phyloP scores from a whole-genome alignment of 2,113 vertebrate species.

The Pomatostomus ruficeps region DNA sequence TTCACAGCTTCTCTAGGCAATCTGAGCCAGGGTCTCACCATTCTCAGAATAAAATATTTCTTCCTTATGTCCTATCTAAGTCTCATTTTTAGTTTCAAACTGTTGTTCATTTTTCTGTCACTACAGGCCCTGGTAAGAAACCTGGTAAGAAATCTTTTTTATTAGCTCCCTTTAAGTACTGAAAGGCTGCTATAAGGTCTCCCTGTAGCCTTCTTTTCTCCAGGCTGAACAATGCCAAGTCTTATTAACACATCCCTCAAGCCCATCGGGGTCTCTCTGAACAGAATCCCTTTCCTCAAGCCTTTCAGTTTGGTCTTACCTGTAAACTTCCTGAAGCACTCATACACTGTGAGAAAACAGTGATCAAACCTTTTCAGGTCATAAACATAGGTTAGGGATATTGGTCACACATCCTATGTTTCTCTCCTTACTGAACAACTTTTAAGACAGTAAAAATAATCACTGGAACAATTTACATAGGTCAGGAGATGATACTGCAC shows the following conservation, averaged over 20 bases:
- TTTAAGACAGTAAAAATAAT: background rate
- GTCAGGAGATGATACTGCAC: background rate
- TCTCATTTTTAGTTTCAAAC: background rate
- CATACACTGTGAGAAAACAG: background rate
- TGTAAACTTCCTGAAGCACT: background rate
- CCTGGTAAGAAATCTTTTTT: background rate
- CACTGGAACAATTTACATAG: background rate
- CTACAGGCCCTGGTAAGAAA: background rate
- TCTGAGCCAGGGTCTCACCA: background rate
- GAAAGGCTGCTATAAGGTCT: background rate
- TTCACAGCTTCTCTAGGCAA: background rate
- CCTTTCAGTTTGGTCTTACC: background rate
- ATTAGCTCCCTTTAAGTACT: background rate
- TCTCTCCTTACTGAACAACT: background rate
- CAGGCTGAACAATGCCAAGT: background rate
- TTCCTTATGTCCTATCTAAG: background rate
- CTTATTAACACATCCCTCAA: background rate
- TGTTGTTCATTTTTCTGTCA: background rate
- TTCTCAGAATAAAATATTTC: background rate
- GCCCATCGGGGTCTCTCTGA: background rate
- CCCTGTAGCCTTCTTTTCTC: background rate
- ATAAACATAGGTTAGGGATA: background rate
- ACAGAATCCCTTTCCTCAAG: background rate
- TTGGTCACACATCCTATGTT: background rate
- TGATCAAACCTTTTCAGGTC: background rate